These are phyloP conservation scores for Geotria australis DNA, from an alignment of 2,797 vertebrate genomes.

Conservation along the genomic window DNA sequence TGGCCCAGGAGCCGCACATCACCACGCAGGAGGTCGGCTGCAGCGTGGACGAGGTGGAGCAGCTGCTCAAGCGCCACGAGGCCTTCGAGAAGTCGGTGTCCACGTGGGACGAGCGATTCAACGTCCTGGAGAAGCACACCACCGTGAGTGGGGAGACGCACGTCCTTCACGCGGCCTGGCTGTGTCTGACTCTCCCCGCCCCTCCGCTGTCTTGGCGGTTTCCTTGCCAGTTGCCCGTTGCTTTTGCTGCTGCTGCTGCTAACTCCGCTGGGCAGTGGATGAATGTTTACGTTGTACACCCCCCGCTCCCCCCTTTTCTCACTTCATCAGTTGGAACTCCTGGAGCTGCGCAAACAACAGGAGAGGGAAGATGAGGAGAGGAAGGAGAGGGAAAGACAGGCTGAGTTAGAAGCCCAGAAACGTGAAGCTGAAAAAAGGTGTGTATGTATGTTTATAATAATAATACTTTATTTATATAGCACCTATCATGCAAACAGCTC, in stretches of 20 bases:
- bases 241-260: too few relatives aligned
- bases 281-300: too few relatives aligned
- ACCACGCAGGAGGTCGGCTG: constrained; percentile 60
- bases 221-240: too few relatives aligned
- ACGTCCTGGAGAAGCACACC: constrained; percentile 58
- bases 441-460: too few relatives aligned
- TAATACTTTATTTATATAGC: too few relatives aligned
- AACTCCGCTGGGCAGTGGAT: too few relatives aligned
- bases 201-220: too few relatives aligned
- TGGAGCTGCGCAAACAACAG: constrained; percentile 69
- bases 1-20: constrained; percentile 71
- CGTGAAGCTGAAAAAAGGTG: neutral
- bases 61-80: constrained; percentile 70
- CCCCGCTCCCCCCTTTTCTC: too few relatives aligned
- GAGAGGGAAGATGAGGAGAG: constrained; percentile 63
- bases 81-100: constrained; percentile 85
- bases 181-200: too few relatives aligned
- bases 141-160: constrained; percentile 23
- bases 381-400: neutral
- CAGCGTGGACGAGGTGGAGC: constrained; percentile 77
- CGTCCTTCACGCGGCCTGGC: too few relatives aligned
- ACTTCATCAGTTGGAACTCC: constrained; percentile 35
- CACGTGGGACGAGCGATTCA: constrained; percentile 81
- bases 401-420: neutral
- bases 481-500: too few relatives aligned